Conservation (phyloP, 2,113 vertebrate genomes). For the Cephalopterus ornatus region DNA sequence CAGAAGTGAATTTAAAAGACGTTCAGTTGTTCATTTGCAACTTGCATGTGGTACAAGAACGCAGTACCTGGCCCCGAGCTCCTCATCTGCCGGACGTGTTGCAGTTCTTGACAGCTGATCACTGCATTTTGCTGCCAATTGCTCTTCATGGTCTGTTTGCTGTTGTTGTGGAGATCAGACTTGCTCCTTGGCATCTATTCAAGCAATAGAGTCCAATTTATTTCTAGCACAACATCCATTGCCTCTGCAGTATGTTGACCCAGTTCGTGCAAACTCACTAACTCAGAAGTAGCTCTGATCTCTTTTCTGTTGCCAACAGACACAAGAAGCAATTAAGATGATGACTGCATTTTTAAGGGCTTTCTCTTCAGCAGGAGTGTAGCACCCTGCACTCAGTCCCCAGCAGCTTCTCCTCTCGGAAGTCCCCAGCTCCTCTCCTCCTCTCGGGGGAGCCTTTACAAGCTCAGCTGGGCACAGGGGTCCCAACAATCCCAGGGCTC, state of each 20-base stretch:
- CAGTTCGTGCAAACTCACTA: not conserved
- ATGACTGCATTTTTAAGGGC: not conserved
- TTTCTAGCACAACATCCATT: constrained; percentile 13
- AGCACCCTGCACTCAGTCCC: not conserved
- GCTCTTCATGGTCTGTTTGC: constrained; percentile 29
- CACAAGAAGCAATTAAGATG: not conserved
- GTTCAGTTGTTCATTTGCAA: not conserved
- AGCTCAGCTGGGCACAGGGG: not conserved
- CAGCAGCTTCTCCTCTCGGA: not conserved
- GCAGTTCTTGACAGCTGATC: not conserved
- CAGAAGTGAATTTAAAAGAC: not conserved
- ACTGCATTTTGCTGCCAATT: not conserved
- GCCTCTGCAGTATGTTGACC: not conserved
- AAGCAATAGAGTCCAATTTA: constrained; percentile 10
- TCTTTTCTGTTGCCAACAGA: not conserved
- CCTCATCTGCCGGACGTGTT: not conserved
- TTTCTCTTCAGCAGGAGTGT: not conserved
- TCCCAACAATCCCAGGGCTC: not conserved
- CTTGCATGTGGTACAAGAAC: not conserved
- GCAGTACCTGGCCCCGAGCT: not conserved
- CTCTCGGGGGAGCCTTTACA: not conserved
- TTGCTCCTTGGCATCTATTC: constrained; percentile 17
- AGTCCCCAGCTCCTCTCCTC: not conserved
- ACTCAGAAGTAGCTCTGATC: not conserved
- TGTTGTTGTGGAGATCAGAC: not conserved